phyloP scores from a whole-genome alignment of 2,113 vertebrate genomes.

The Colaptes auratus region DNA sequence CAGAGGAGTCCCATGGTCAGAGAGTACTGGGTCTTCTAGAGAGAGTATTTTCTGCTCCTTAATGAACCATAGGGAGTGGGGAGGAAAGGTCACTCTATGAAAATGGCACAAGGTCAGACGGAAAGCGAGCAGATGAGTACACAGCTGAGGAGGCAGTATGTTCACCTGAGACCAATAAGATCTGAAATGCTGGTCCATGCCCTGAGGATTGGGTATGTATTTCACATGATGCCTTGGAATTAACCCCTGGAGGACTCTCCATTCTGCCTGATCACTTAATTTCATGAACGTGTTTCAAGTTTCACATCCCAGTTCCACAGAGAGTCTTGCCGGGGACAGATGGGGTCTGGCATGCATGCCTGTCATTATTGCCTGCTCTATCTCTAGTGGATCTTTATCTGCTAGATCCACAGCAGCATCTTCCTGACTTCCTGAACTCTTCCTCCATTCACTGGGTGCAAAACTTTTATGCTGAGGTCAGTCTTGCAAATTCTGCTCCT shows the following conservation, averaged over 20 bases:
- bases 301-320: not conserved
- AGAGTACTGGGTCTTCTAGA: not conserved
- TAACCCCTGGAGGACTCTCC: not conserved
- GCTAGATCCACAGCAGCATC: not conserved
- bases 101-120: fast-evolving
- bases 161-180: not conserved
- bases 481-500: not conserved
- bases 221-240: not conserved
- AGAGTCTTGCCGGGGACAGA: not conserved
- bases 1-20: not conserved
- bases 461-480: not conserved
- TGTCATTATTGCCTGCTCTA: not conserved
- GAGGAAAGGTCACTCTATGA: not conserved
- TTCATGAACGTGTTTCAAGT: not conserved
- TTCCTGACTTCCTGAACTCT: not conserved
- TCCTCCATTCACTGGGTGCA: not conserved
- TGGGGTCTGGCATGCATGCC: fast-evolving
- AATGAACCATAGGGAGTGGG: not conserved
- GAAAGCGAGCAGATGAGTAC: not conserved
- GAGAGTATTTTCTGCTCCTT: not conserved
- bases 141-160: fast-evolving
- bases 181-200: not conserved
- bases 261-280: not conserved
- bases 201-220: not conserved
- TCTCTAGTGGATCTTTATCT: not conserved